phyloP scores from a whole-genome alignment of 1,140 invertebrate species.

The Tetragnatha versicolor region DNA sequence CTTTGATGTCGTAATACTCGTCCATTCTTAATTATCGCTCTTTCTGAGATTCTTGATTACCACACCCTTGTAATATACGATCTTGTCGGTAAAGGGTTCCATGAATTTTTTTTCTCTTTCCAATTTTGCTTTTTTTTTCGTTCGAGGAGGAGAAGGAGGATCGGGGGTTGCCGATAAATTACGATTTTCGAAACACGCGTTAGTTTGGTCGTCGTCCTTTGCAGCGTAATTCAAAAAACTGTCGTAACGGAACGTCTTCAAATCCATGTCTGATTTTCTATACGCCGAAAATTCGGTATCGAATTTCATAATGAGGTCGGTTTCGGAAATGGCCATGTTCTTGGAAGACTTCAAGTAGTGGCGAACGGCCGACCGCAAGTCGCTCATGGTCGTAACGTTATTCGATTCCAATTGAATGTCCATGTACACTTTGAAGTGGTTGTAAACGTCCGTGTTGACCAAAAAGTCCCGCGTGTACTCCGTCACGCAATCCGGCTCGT shows the following conservation, averaged over 20 bases:
- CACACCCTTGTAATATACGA: too few relatives aligned
- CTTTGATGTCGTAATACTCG: too few relatives aligned
- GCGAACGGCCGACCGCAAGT: conserved; percentile 1
- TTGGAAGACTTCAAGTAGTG: conserved; percentile 17
- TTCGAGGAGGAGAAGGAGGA: not conserved
- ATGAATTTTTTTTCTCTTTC: too few relatives aligned
- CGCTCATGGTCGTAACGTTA: conserved; percentile 8
- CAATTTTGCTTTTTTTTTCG: not conserved
- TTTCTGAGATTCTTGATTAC: too few relatives aligned
- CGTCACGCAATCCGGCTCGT: not conserved
- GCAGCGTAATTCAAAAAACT: not conserved
- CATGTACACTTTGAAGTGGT: not conserved
- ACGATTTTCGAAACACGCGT: not conserved
- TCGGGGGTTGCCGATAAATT: not conserved
- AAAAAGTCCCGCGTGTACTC: conserved; percentile 19
- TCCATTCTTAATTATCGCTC: too few relatives aligned
- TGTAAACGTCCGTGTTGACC: conserved; percentile 12
- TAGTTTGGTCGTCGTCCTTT: not conserved
- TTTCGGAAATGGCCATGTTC: not conserved
- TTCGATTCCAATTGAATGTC: not conserved
- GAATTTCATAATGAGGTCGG: conserved; percentile 16
- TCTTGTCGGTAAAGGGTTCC: too few relatives aligned
- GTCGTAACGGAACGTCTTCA: not conserved
- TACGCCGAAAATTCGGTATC: conserved; percentile 10
- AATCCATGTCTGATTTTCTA: not conserved